Base-by-base conservation (phyloP, 2,113 vertebrate species). In the Sorex araneus region DNA sequence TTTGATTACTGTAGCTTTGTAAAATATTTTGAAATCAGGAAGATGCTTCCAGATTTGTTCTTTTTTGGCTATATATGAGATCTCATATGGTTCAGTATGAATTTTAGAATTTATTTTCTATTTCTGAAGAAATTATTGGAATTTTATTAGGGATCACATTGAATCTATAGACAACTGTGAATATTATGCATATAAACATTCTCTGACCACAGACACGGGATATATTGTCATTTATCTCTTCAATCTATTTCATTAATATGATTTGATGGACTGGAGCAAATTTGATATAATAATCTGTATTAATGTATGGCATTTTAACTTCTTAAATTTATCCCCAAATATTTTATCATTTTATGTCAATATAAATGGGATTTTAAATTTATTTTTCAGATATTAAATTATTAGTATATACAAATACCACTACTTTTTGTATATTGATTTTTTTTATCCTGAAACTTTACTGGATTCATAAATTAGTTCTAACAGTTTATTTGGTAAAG, bases 351-450 rank as follows among this genome's bases (percentile, higher is more conserved):
- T 40, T 40, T 40, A 40, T 40, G 40, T 40, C 40, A 3, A 40
- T 40, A 40, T 40, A 73, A 84, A 84, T 84, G 25, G 16, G 47
- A 40, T 57, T 84, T 71, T 84, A 36, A 30, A 84, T 84, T 73
- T 84, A 11, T 16, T 70, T 71, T 84, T 73, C 32, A 57, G 25
- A 54, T 84, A 54, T 16, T 40, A 57, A 67, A 84, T 40, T 73
- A 18, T 57, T 84, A 57, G 47, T 40, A 3, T 57, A 84, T 84
- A 73, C 8, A 84, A 57, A 36, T 23, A 73, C 40, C 47, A 30
- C 27, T 76, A 32, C 34, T 71, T 70, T 84, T 66, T 80, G 54
- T 40, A 40, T 40, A 40, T 40, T 40, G 40, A 79, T 63, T 63
- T 63, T 63, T 79, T 79, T 54, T 73, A 54, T 57, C 16, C 47